Evolutionary conservation across 2,113 vertebrate genomes (phyloP).

Genomic region (Centropus unirufus): DNA sequence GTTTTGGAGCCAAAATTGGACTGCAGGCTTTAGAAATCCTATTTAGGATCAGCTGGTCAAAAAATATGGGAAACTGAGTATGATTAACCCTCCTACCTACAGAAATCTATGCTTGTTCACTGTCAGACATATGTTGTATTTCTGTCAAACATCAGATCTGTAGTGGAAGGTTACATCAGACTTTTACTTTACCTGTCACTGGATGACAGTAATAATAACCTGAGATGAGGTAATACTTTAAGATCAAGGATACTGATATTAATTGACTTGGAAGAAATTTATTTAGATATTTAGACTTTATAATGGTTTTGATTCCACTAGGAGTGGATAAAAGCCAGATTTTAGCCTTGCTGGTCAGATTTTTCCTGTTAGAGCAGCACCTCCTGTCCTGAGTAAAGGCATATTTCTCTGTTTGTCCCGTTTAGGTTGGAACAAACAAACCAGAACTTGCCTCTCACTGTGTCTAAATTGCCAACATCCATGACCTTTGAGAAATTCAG

Average conservation of each 20-base stretch:
- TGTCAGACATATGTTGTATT: neutral
- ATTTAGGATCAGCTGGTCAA: constrained; percentile 20
- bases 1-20: neutral
- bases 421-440: neutral
- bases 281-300: neutral
- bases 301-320: neutral
- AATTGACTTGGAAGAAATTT: neutral
- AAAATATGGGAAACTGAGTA: neutral
- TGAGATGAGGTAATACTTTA: neutral
- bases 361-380: neutral
- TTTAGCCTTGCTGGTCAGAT: constrained; percentile 6
- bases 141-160: neutral
- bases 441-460: neutral
- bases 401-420: neutral
- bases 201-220: neutral
- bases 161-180: neutral
- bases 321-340: constrained; percentile 9
- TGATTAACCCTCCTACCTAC: neutral
- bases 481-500: neutral
- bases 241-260: neutral
- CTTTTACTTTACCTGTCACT: constrained; percentile 15
- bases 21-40: constrained; percentile 6
- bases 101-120: neutral
- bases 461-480: neutral
- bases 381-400: neutral